A percentile compares a stretch with the other conserved stretches of the same genome.
phyloP scores from a whole-genome alignment of 2,888 invertebrate species.

The Prosapia bicincta region DNA sequence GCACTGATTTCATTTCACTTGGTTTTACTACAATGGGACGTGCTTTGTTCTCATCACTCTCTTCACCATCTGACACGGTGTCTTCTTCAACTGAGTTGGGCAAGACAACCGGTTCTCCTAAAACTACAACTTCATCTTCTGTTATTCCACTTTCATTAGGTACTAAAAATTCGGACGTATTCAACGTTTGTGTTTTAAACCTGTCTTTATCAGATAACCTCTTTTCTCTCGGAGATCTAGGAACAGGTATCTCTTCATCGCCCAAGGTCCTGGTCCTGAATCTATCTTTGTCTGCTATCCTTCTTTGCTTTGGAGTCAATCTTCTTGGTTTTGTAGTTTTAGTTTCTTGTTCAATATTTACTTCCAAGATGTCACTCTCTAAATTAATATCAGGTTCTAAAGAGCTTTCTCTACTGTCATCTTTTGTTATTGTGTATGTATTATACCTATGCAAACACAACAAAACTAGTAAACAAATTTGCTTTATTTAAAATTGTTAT shows the following conservation, averaged over 20 bases:
- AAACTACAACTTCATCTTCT: background rate
- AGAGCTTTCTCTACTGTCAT: conserved; percentile 57
- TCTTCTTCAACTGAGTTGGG: background rate
- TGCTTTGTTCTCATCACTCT: conserved; percentile 21
- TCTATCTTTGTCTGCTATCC: conserved; percentile 65
- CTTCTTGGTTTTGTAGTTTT: conserved; percentile 45
- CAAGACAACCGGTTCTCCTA: background rate
- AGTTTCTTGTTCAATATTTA: conserved; percentile 42
- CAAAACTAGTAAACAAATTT: background rate
- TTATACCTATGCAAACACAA: conserved; percentile 46
- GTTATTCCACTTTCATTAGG: background rate
- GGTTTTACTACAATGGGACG: conserved; percentile 32
- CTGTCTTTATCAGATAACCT: conserved; percentile 66
- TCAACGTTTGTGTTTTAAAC: conserved; percentile 68
- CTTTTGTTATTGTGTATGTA: conserved; percentile 66
- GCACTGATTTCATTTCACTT: conserved; percentile 30
- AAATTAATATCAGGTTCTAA: conserved; percentile 59
- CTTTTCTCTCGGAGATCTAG: conserved; percentile 51
- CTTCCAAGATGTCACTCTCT: conserved; percentile 57
- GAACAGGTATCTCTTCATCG: conserved; percentile 40
- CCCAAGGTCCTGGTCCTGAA: conserved; percentile 69
- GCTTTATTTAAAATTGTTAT: too few relatives aligned
- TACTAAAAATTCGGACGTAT: conserved; percentile 25
- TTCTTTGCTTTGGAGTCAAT: conserved; percentile 55
- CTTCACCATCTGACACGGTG: conserved; percentile 3